Conservation (phyloP, 2,113 vertebrate genomes). For the Oncorhynchus mykiss region DNA sequence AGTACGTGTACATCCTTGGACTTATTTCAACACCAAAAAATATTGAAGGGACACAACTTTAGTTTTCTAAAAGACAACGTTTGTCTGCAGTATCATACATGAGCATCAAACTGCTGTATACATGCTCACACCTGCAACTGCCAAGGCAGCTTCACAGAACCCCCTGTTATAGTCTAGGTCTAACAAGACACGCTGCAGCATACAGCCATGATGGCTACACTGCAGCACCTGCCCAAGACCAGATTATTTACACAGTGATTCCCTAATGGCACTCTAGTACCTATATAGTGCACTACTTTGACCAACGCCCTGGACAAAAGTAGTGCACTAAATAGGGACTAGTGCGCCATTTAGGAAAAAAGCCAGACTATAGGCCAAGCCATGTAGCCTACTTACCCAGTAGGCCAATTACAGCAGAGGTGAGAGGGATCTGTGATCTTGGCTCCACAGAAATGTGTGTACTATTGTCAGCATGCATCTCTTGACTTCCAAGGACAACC, state of each 20-base stretch:
- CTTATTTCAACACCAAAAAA: neutral
- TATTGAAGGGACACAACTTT: neutral
- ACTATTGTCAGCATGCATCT: too few species aligned
- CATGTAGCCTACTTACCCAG: too few species aligned
- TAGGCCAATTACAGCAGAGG: too few species aligned
- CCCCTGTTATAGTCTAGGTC: constrained; percentile 19
- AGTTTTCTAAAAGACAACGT: neutral
- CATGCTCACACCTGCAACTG: constrained; percentile 27
- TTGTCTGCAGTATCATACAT: constrained; percentile 21
- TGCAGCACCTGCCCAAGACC: constrained; percentile 10
- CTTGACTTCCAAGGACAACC: too few species aligned
- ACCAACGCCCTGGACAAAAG: too few species aligned
- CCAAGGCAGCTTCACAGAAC: neutral
- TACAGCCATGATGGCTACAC: neutral
- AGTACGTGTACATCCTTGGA: neutral
- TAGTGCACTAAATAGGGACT: too few species aligned
- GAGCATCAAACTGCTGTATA: constrained; percentile 22
- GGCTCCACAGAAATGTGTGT: too few species aligned
- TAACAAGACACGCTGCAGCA: neutral
- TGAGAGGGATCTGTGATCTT: too few species aligned
- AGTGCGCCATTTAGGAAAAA: too few species aligned
- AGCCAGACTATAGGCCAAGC: too few species aligned
- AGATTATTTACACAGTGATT: neutral
- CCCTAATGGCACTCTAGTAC: too few species aligned
- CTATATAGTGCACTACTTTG: too few species aligned